Conservation (phyloP, 2,797 vertebrate genomes). For the Strix occidentalis region DNA sequence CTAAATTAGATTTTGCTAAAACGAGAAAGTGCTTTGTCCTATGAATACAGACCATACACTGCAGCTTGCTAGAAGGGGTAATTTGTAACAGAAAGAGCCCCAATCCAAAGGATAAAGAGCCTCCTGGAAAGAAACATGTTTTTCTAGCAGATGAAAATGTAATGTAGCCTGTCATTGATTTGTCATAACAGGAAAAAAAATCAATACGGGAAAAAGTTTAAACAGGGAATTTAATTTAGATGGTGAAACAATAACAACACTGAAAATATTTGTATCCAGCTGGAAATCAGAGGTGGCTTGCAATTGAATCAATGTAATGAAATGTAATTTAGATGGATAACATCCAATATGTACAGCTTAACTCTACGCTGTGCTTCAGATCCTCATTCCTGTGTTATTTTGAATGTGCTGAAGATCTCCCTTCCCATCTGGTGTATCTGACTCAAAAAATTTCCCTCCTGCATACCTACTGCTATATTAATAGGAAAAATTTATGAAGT, state of each 20-base stretch:
- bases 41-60: not conserved
- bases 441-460: not conserved
- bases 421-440: not conserved
- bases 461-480: not conserved
- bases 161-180: slow-evolving; percentile 1
- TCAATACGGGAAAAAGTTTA: not conserved
- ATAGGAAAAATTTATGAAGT: not conserved
- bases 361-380: not conserved
- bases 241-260: slow-evolving; percentile 13
- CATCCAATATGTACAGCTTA: not conserved
- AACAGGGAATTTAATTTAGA: slow-evolving; percentile 25
- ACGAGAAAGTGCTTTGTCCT: not conserved
- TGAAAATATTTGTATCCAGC: slow-evolving; percentile 41
- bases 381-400: not conserved
- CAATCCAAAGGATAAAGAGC: not conserved
- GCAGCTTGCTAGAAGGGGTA: not conserved
- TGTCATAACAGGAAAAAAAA: slow-evolving; percentile 18
- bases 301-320: slow-evolving; percentile 19
- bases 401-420: not conserved
- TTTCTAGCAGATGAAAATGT: slow-evolving; percentile 3
- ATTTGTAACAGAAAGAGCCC: not conserved
- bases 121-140: not conserved
- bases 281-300: slow-evolving; percentile 3
- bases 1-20: not conserved
- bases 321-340: slow-evolving; percentile 2